Conservation (phyloP, 2,113 vertebrate genomes). For the Mesitornis unicolor region DNA sequence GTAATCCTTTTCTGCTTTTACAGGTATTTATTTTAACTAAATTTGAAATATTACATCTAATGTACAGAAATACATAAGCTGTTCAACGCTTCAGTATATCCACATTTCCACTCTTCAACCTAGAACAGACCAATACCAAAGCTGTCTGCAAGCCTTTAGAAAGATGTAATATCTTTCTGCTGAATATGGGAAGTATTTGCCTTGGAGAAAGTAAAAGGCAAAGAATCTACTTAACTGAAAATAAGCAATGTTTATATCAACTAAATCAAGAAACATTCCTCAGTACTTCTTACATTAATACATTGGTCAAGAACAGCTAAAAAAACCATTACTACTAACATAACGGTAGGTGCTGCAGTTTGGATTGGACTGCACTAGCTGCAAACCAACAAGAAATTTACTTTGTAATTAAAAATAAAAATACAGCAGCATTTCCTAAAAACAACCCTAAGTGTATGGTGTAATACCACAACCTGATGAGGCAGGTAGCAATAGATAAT, state of each 20-base stretch:
- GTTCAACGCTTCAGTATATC: not conserved
- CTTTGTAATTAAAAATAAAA: not conserved
- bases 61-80: not conserved
- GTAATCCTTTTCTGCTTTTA: not conserved
- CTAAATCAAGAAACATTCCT: not conserved
- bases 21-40: not conserved
- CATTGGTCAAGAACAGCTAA: not conserved
- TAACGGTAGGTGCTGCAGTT: not conserved
- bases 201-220: not conserved
- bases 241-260: not conserved
- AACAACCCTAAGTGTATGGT: not conserved
- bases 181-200: not conserved
- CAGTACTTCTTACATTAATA: not conserved
- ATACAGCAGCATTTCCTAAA: not conserved
- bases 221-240: not conserved
- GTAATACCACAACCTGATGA: not conserved
- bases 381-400: not conserved
- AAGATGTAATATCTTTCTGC: not conserved
- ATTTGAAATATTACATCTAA: not conserved
- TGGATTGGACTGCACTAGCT: not conserved
- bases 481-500: not conserved
- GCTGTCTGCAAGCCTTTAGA: not conserved
- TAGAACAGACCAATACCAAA: not conserved
- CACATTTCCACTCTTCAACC: not conserved
- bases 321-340: not conserved